phyloP scores from a whole-genome alignment of 2,113 vertebrate genomes.

The Osmerus mordax region DNA sequence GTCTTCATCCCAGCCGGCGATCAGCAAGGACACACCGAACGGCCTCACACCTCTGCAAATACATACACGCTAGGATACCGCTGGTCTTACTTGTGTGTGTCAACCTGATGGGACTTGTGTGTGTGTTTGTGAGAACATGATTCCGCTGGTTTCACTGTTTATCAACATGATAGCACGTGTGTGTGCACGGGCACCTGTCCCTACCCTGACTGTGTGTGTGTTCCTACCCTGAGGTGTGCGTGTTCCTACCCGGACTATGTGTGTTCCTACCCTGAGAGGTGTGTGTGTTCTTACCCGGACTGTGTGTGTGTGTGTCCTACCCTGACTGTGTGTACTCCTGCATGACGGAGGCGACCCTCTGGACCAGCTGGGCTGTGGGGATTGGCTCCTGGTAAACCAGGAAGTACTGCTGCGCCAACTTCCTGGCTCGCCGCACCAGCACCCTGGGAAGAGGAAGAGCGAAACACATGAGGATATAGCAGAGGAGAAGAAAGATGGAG shows the following conservation, averaged over 20 bases:
- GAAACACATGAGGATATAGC: background rate
- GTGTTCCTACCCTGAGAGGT: background rate
- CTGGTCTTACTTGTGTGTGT: too few relatives aligned
- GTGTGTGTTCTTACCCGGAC: slow-evolving; percentile 72
- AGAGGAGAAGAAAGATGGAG: background rate
- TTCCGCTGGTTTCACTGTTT: too few relatives aligned
- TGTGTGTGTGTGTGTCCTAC: slow-evolving; percentile 60
- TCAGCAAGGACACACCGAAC: slow-evolving; percentile 94
- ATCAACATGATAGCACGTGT: too few relatives aligned
- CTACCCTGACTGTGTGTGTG: too few relatives aligned
- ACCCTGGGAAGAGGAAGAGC: slow-evolving; percentile 72
- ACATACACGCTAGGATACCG: background rate
- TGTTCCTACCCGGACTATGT: background rate
- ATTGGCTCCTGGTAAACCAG: slow-evolving; percentile 97
- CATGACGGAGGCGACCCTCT: slow-evolving; percentile 98
- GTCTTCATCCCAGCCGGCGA: slow-evolving; percentile 98
- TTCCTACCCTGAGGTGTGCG: too few relatives aligned
- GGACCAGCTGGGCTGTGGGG: slow-evolving; percentile 95
- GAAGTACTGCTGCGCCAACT: slow-evolving; percentile 95
- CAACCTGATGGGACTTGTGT: too few relatives aligned
- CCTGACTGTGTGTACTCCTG: slow-evolving; percentile 99
- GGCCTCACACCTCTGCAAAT: slow-evolving; percentile 88
- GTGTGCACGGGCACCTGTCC: too few relatives aligned
- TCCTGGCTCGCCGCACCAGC: slow-evolving; percentile 91
- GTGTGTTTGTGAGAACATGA: too few relatives aligned